phyloP scores from a whole-genome alignment of 2,113 vertebrate genomes.

The Gallinago paraguaiae region DNA sequence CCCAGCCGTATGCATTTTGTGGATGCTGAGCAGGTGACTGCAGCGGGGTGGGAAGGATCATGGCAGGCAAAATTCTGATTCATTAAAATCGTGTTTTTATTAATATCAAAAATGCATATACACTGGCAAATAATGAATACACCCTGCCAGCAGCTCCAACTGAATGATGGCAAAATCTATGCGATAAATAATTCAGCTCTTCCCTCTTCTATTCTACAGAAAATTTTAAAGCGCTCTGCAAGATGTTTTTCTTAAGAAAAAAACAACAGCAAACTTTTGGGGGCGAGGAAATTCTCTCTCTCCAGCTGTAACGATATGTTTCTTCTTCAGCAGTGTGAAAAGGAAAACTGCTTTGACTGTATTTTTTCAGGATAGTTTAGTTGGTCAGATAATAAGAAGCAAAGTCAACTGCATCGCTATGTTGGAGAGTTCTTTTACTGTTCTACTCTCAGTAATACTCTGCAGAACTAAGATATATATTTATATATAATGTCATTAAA shows the following conservation, averaged over 20 bases:
- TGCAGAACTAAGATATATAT: neutral
- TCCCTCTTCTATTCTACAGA: neutral
- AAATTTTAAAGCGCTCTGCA: neutral
- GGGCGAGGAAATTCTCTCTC: neutral
- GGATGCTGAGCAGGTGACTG: neutral
- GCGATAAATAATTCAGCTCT: slow-evolving; percentile 5
- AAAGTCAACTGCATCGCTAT: neutral
- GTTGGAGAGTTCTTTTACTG: neutral
- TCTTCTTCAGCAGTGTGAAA: neutral
- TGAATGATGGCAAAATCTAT: neutral
- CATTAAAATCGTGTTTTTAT: neutral
- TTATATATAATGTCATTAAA: neutral
- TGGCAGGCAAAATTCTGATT: neutral
- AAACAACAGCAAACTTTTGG: neutral
- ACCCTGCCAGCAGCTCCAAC: neutral
- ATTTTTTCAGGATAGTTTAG: neutral
- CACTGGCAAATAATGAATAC: neutral
- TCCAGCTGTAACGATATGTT: neutral
- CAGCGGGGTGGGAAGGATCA: neutral
- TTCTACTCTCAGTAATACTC: neutral
- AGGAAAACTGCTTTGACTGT: neutral
- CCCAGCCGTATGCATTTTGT: neutral
- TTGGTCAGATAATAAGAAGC: neutral
- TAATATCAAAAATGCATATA: neutral
- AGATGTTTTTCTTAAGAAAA: neutral